These are phyloP conservation scores for Trissonchulus latispiculum DNA, from an alignment of 2,888 invertebrate species.

Conservation along the genomic window DNA sequence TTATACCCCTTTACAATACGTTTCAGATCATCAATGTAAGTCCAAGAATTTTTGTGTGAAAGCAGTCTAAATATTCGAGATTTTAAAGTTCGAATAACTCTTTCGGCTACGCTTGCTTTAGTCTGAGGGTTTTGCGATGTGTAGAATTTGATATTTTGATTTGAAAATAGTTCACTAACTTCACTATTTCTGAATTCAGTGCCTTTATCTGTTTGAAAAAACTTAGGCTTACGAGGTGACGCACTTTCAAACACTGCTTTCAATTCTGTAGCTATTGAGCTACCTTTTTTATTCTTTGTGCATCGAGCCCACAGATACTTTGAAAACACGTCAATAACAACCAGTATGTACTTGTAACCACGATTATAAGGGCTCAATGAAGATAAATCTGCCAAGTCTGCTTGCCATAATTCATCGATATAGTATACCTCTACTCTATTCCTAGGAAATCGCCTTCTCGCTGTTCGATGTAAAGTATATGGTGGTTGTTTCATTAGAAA, in stretches of 20 bases:
- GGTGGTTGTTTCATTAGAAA: neutral
- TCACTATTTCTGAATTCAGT: no score
- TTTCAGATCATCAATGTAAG: slow-evolving; percentile 1
- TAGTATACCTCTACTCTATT: neutral
- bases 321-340: neutral
- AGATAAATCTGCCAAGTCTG: neutral
- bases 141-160: neutral
- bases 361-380: neutral
- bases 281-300: neutral
- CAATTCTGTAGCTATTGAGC: neutral
- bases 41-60: neutral
- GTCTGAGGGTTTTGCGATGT: neutral
- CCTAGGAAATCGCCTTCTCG: neutral
- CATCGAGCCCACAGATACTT: neutral
- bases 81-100: slow-evolving; percentile 7
- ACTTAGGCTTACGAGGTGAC: neutral
- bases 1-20: neutral
- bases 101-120: slow-evolving; percentile 3
- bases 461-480: neutral
- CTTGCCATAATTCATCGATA: slow-evolving; percentile 11
- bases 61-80: neutral
- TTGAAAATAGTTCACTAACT: neutral
- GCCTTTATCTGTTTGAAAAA: slow-evolving; percentile 2
- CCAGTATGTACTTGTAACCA: slow-evolving; percentile 6
- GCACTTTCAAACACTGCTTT: neutral